These are phyloP conservation scores for Sycophila texana DNA, from an alignment of 2,888 invertebrate genomes.

Conservation along the genomic window DNA sequence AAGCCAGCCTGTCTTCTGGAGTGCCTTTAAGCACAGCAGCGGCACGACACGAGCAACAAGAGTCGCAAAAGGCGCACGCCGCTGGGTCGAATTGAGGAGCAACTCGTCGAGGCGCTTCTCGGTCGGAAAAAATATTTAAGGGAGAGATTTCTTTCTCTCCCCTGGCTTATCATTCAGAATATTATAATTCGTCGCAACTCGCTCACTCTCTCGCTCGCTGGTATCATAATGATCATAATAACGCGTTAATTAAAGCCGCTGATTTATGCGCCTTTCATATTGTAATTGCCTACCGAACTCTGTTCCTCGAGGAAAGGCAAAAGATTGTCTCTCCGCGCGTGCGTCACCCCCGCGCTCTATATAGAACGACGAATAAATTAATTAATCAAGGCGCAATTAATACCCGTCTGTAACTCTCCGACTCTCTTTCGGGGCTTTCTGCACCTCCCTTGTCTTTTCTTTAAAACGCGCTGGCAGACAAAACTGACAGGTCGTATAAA, in stretches of 20 bases:
- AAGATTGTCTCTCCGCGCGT: slow-evolving; percentile 58
- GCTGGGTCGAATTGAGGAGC: neutral
- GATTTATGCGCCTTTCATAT: slow-evolving; percentile 75
- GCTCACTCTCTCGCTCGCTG: slow-evolving; percentile 21
- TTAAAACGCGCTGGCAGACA: slow-evolving; percentile 43
- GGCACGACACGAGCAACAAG: neutral
- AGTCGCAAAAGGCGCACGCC: slow-evolving; percentile 2
- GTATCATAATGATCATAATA: slow-evolving; percentile 73
- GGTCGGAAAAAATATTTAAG: slow-evolving; percentile 21
- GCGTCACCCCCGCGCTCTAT: slow-evolving; percentile 54
- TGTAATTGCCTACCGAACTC: slow-evolving; percentile 74
- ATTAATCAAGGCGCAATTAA: slow-evolving; percentile 71
- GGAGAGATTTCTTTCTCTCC: slow-evolving; percentile 16
- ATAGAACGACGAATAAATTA: slow-evolving; percentile 69
- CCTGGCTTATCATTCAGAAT: slow-evolving; percentile 52
- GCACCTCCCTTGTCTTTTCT: slow-evolving; percentile 20
- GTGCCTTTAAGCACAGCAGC: neutral
- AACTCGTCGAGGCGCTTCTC: neutral
- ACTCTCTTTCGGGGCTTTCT: slow-evolving; percentile 40
- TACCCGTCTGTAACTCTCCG: slow-evolving; percentile 60
- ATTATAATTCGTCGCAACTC: slow-evolving; percentile 55
- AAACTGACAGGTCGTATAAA: slow-evolving; percentile 53
- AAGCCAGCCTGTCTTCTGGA: slow-evolving; percentile 9
- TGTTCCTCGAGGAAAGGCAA: slow-evolving; percentile 55
- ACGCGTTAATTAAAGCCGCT: slow-evolving; percentile 74